Base-by-base conservation (phyloP, 2,888 invertebrate genomes). In the Ochropleura plecta region DNA sequence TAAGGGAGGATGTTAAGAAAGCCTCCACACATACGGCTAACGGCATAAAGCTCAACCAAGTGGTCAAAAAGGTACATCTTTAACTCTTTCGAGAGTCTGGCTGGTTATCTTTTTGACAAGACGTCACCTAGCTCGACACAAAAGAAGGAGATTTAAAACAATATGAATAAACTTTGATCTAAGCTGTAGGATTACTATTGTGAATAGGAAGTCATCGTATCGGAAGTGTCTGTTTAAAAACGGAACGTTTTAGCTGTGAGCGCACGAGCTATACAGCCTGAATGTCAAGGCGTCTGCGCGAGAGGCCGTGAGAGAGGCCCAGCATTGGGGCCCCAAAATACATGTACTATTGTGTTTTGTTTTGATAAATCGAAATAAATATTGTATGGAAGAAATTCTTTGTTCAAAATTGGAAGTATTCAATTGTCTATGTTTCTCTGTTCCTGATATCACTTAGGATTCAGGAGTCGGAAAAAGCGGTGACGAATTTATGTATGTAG, bases 141-240 rank as follows among this genome's bases (percentile, higher is more conserved):
- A 75, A 51, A 46, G 16, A 44, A 59, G n/a, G 9, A 40, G 16
- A 75, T 18, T 3, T 5, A 40, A 51, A 62, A 40, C n/a, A 49
- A 55, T 20, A 48, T 4, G 0, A 59, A 40, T 40, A 57, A 30
- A 44, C 5, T 12, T 42, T n/a, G 16, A 12, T 49, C 44, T 44
- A 57, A 69, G 44, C n/a, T 9, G n/a, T 20, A 48, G 3, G 48
- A 78, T 42, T 42, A n/a, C 53, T 59, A 53, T 48, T 66, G 73
- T 81, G 89, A 92, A 91, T 91, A 95, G 95, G 96, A 96, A 96
- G 94, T 93, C 81, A 84, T 89, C 86, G 89, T 90, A 92, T 95
- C 96, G 96, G 96, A 96, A 96, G 95, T 95, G 90, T 89, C 88
- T 87, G 89, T 91, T 93, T 92, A 92, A 93, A 96, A 95, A 94